These are phyloP conservation scores for Raphicerus campestris DNA, from an alignment of 2,113 vertebrate species.

Conservation along the genomic window DNA sequence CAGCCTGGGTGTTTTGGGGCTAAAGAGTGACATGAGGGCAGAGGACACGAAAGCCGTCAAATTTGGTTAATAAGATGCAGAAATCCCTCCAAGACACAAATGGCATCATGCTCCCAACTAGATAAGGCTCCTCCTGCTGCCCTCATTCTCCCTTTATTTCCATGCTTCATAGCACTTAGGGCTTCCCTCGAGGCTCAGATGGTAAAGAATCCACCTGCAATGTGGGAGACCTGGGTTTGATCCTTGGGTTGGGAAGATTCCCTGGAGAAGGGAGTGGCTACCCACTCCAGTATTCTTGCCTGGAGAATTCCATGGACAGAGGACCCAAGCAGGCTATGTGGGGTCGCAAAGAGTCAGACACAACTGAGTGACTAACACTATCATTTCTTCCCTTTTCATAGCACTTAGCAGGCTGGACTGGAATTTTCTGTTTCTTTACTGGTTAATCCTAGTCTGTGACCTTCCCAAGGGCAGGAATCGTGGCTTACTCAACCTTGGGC, in stretches of 20 bases:
- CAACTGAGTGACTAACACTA: neutral
- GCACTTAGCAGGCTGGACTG: neutral
- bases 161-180: neutral
- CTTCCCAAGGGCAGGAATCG: neutral
- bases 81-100: neutral
- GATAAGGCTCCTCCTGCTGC: neutral
- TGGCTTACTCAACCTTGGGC: neutral
- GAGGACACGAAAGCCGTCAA: fast-evolving
- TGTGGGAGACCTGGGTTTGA: neutral
- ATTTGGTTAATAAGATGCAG: neutral
- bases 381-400: neutral
- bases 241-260: neutral
- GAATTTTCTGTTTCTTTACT: neutral
- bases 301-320: neutral
- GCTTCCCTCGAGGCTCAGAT: neutral
- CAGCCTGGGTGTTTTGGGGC: neutral
- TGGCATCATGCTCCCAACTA: fast-evolving
- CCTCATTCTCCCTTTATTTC: neutral
- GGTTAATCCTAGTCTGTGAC: neutral
- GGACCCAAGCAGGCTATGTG: neutral
- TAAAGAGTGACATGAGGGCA: neutral
- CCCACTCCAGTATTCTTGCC: neutral
- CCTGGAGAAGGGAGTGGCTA: neutral
- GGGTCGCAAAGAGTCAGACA: neutral
- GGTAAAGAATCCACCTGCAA: neutral